Evolutionary conservation across 1,140 invertebrate genomes (phyloP), one percentile per base, ranked within the genome.

Genomic region (Ladona fulva): DNA sequence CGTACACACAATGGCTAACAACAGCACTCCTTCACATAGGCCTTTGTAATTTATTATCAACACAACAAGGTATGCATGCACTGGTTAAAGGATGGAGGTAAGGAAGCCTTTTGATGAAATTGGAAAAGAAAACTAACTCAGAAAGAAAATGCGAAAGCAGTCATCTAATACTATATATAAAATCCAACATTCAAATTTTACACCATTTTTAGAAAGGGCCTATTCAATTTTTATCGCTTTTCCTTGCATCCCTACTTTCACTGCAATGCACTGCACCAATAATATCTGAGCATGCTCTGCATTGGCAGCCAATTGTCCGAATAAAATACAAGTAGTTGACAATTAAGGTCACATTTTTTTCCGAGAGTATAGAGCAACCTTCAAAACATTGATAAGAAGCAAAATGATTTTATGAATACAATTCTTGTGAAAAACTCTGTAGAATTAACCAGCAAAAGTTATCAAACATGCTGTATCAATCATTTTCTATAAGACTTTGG

Each of bases 11-110:
- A 66, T 22, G 14, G 52, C 52, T 66, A 66, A 66, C 29, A 37
- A 37, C 52, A 66, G 52, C 52, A 66, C 52, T 66, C 52, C 52
- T 66, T 66, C 52, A 66, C 52, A 66, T 66, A 66, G 52, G 52
- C 52, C 52, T 66, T 66, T 66, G 14, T 66, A 66, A 66, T 22
- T 66, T 66, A 66, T 66, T 66, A 66, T 66, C 52, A 66, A 66
- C 52, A 66, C 52, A 66, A 66, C n/a, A 22, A 66, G 52, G 52
- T 66, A 22, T 66, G 52, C 52, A 66, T 66, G 52, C 52, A 66
- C 52, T 66, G 52, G 52, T 6, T 19, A 3, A 66, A 37, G n/a
- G n/a, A 66, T 66, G 14, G 14, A 66, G 52, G 52, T 19, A 22
- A 66, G 52, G 52, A 66, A 22, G n/a, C 16, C 14, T 66, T 66